Evolutionary conservation across 2,797 vertebrate species (phyloP), one percentile per base, ranked within the genome.

Genomic region (Trachops cirrhosus): DNA sequence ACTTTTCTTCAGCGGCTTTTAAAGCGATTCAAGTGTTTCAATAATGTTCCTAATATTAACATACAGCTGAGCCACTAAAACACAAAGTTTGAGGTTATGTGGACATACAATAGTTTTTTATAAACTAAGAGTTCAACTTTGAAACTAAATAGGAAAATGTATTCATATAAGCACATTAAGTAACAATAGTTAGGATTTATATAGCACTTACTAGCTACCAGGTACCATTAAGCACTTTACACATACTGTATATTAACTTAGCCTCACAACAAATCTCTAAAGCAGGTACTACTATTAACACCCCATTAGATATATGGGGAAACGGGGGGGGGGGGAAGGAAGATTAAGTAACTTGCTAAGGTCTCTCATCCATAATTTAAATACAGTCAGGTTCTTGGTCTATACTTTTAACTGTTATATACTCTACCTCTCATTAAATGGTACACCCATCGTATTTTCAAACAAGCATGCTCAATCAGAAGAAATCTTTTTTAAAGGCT

Each of bases 21-120:
- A 93, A 93, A 86, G 19, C 78, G 68, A 94, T 79, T 84, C 26
- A 83, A 21, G 57, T 82, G 15, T 78, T 96, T 93, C 84, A 93
- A 73, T 22, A 39, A 79, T 68, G 80, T 0, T 74, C 57, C 57
- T 82, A 73, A 79, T 73, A 78, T 34, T 64, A 88, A 75, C 22
- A 91, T 21, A 89, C 0, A 59, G 18, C 12, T 82, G 46, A 96
- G 12, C 18, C 10, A 92, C 32, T 50, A 64, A 94, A 80, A 70
- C 57, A 94, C 18, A 86, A 87, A 83, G 86, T 74, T 24, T 39
- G 37, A 89, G 39, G 5, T 78, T 80, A 82, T 37, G 5, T 7
- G 75, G 22, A 82, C 14, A 86, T 26, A 70, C 22, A 68, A 8
- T 54, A 67, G 12, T 39, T 46, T 71, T 87, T 77, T 68, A 84